Base-by-base conservation (phyloP, 2,113 vertebrate species). In the Ammospiza nelsoni region DNA sequence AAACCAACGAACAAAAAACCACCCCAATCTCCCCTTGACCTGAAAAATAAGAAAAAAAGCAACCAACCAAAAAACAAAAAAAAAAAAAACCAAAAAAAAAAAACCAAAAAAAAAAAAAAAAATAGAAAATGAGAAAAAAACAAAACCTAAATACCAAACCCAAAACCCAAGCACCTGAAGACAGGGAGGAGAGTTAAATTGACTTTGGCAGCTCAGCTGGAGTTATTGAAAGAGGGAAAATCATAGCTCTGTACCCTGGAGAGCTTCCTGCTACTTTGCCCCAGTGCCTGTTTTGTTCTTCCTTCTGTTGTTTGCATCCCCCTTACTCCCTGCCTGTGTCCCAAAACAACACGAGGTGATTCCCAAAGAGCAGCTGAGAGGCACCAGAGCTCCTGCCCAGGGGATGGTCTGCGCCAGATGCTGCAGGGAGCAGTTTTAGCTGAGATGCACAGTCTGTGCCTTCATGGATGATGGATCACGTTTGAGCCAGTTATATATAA, bases 211-310 rank as follows among this genome's bases (percentile, higher is more conserved):
- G 25, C 31, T 48, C 20, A 58, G 16, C 31, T 84, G 33, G 33
- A 74, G 12, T 18, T 74, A 23, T 1, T 59, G 62, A 75, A 73
- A 49, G 44, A 48, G 3, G 12, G 17, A 72, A 35, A 39, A 63
- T 22, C 0, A 0, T 24, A 44, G 35, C 41, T 80, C 19, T 2
- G 1, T 35, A 37, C 6, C 6, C 19, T 33, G 35, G 13, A 68
- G 24, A 75, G 11, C 20, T 44, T 75, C 14, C 52, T 51, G 11
- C 15, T 61, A 1, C 23, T 66, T 90, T 41, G 11, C 16, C 33
- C 21, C 9, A 12, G 29, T 57, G 9, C 21, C 35, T 52, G 14
- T 48, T 33, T 33, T 3, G 1, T 49, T 89, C 27, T 22, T 66
- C 49, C 31, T 51, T 52, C 16, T 0, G 0, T 31, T 57, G 11